Conservation (phyloP, 2,113 vertebrate genomes). For the Oxyura jamaicensis region DNA sequence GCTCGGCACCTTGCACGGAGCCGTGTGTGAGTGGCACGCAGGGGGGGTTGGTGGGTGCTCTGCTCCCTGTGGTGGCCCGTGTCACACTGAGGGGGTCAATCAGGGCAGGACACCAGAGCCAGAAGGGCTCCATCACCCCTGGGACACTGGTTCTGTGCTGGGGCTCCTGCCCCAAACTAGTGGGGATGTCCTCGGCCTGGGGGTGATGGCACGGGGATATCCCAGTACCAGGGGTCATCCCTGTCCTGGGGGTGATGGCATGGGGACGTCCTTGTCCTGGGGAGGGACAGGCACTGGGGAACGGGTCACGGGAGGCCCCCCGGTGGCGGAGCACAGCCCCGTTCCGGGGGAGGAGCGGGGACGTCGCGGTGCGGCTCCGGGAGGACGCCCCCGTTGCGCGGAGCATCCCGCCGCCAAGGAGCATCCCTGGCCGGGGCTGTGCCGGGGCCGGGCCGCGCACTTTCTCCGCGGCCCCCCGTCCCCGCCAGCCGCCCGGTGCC, state of each 20-base stretch:
- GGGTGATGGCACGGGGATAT: neutral
- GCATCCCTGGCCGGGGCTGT: too few species aligned
- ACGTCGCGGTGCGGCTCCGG: too few species aligned
- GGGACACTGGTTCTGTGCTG: rapidly evolving
- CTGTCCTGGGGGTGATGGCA: too few species aligned
- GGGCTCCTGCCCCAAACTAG: neutral
- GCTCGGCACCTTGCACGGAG: neutral
- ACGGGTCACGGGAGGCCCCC: neutral
- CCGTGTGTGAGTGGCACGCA: neutral
- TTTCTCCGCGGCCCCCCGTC: too few species aligned
- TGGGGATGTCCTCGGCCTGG: neutral
- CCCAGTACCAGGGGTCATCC: neutral
- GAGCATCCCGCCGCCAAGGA: too few species aligned
- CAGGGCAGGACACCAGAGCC: neutral
- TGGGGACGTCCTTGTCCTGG: neutral
- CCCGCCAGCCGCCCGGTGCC: too few species aligned
- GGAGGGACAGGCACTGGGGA: neutral
- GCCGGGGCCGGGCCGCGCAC: too few species aligned
- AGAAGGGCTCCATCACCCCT: neutral
- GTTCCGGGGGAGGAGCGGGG: too few species aligned
- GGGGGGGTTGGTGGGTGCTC: neutral
- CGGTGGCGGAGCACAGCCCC: neutral
- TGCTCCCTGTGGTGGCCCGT: neutral
- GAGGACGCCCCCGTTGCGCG: too few species aligned
- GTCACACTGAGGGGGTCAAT: rapidly evolving